Percentiles rank a stretch among this genome's conserved stretches.
Evolutionary conservation across 2,113 vertebrate genomes (phyloP).

Genomic region (Cephalophus harveyi): DNA sequence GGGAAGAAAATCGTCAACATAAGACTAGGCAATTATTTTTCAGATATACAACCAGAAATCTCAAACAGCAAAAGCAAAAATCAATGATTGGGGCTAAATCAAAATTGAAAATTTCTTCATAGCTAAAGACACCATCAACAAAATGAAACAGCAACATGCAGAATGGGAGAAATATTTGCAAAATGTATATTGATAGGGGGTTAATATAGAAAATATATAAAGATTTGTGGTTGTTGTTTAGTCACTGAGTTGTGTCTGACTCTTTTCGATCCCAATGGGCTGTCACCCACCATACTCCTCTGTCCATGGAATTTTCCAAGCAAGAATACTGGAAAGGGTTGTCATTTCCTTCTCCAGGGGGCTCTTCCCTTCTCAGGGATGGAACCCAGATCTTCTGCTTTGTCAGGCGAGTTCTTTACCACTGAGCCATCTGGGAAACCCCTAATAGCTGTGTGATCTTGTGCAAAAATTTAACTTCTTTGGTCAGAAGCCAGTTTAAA

Average conservation of each 20-base stretch:
- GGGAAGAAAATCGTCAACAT: neutral
- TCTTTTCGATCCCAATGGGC: neutral
- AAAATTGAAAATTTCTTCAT: neutral
- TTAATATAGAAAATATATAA: neutral
- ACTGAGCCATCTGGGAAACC: neutral
- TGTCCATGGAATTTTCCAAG: neutral
- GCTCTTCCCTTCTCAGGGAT: neutral
- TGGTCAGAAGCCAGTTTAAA: neutral
- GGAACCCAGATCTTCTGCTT: neutral
- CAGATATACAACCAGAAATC: neutral
- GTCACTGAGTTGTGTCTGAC: neutral
- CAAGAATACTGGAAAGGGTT: neutral
- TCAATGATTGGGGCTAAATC: neutral
- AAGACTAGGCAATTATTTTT: neutral
- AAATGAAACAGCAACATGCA: neutral
- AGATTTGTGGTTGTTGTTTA: neutral
- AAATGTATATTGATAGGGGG: neutral
- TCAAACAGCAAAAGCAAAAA: neutral
- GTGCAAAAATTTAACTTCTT: neutral
- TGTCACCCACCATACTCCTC: neutral
- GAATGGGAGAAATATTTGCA: neutral
- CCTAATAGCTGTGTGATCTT: neutral
- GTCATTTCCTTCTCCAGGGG: neutral
- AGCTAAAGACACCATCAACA: neutral
- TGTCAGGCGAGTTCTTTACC: neutral